These are phyloP conservation scores for Sesamia inferens DNA, from an alignment of 2,888 invertebrate genomes.

Conservation along the genomic window DNA sequence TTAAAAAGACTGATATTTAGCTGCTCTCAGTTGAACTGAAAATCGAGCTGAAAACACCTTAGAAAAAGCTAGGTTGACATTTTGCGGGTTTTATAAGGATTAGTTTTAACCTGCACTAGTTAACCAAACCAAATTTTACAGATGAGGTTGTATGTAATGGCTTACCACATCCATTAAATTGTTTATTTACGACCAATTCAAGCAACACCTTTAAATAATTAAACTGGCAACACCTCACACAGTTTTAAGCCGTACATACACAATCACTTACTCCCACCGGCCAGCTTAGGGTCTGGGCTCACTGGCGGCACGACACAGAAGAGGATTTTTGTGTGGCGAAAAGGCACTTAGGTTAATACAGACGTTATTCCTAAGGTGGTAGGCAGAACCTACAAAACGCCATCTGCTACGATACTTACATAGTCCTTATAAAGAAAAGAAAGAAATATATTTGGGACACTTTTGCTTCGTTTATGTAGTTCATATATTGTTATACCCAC, in stretches of 20 bases:
- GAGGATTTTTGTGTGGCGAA: background rate
- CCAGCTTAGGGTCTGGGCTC: background rate
- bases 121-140: background rate
- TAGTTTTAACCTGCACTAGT: too few relatives aligned
- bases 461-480: background rate
- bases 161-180: background rate
- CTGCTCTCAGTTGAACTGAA: too few relatives aligned
- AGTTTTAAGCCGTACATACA: constrained; percentile 19
- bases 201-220: constrained; percentile 3
- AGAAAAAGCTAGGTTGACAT: too few relatives aligned
- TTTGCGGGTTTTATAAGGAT: too few relatives aligned
- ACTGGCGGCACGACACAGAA: background rate
- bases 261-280: constrained; percentile 17
- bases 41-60: too few relatives aligned
- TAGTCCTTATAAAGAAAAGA: too few relatives aligned
- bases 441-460: too few relatives aligned
- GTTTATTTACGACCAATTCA: constrained; percentile 18
- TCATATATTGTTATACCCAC: background rate
- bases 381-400: too few relatives aligned
- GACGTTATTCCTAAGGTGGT: too few relatives aligned
- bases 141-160: background rate
- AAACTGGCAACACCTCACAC: constrained; percentile 9
- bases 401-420: too few relatives aligned
- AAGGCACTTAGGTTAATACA: too few relatives aligned
- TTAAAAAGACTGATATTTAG: too few relatives aligned